Evolutionary conservation across 2,113 vertebrate genomes (phyloP).

Genomic region (Litocranius walleri): DNA sequence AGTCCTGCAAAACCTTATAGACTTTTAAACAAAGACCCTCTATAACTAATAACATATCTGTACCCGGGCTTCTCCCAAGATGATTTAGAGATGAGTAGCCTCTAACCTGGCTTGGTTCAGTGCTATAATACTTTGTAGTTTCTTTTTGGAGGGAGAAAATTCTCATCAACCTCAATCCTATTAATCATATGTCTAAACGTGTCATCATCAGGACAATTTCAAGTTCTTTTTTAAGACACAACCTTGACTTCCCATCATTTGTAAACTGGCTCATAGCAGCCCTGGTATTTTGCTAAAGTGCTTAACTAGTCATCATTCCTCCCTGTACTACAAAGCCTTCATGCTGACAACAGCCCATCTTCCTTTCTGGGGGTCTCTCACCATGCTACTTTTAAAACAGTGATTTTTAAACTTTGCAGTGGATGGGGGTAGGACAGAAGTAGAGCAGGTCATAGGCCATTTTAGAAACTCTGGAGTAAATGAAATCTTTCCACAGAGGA

Average conservation of each 20-base stretch:
- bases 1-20: background rate
- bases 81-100: conserved; percentile 1
- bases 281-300: background rate
- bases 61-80: background rate
- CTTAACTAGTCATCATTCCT: background rate
- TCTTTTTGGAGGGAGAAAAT: background rate
- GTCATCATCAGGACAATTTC: conserved; percentile 6
- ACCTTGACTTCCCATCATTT: background rate
- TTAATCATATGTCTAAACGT: conserved; percentile 38
- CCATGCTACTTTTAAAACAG: background rate
- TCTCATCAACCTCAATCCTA: background rate
- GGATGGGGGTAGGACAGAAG: background rate
- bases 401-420: background rate
- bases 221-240: background rate
- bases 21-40: background rate
- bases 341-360: background rate
- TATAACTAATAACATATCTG: background rate
- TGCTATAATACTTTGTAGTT: background rate
- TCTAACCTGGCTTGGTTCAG: background rate
- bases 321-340: background rate
- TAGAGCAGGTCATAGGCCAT: background rate
- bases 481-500: background rate
- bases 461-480: conserved; percentile 6
- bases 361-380: background rate
- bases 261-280: background rate